A percentile compares a stretch with the other conserved stretches of the same genome.
Conservation (phyloP, 1,140 invertebrate genomes). For the Drosophila lacteicornis region DNA sequence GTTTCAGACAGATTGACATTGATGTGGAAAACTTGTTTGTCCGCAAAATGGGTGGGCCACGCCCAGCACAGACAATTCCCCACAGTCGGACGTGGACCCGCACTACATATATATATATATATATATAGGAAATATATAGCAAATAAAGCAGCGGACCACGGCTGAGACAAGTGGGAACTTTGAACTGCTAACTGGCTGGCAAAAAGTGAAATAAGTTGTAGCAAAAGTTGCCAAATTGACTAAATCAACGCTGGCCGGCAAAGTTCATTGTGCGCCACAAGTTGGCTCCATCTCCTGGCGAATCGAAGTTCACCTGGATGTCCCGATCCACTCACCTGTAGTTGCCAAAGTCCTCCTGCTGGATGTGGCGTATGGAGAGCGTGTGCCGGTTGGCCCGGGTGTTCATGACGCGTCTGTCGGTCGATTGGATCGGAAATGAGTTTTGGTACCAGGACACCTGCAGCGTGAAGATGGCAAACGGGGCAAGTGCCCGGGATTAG, state of each 20-base stretch:
- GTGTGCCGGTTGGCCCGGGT: slow-evolving; percentile 88
- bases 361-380: slow-evolving; percentile 88
- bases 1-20: slow-evolving; percentile 84
- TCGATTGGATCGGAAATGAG: slow-evolving; percentile 88
- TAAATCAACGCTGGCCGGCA: slow-evolving; percentile 68
- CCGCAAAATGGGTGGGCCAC: slow-evolving; percentile 66
- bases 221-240: slow-evolving; percentile 74
- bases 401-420: slow-evolving; percentile 87
- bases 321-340: slow-evolving; percentile 86
- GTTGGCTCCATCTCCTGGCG: slow-evolving; percentile 19
- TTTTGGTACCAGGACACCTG: slow-evolving; percentile 89
- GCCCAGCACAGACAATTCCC: slow-evolving; percentile 43
- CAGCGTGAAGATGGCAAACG: slow-evolving; percentile 21
- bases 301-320: slow-evolving; percentile 22
- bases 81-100: slow-evolving; percentile 29
- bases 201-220: slow-evolving; percentile 68
- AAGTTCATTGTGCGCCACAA: slow-evolving; percentile 61
- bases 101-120: slow-evolving; percentile 29
- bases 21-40: slow-evolving; percentile 82
- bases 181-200: slow-evolving; percentile 58
- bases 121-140: slow-evolving; percentile 31
- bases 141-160: slow-evolving; percentile 47
- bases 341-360: slow-evolving; percentile 89
- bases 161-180: slow-evolving; percentile 34
- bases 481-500: slow-evolving; percentile 28